Base-by-base conservation (phyloP, 2,797 vertebrate species). In the Sebastes glaucus region DNA sequence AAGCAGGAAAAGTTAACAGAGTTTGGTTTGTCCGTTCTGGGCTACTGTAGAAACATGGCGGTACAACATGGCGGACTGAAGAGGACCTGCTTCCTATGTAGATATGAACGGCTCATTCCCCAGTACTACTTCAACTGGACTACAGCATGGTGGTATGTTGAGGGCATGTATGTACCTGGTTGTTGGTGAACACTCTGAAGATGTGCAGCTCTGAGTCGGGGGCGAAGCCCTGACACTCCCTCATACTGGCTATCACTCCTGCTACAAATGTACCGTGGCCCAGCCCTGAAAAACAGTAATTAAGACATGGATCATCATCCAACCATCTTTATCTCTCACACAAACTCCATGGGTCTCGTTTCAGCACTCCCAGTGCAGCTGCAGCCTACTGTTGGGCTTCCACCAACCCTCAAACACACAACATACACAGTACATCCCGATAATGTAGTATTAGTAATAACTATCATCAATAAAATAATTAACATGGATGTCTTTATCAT, bases 241-340 rank as follows among this genome's bases (percentile, higher is more conserved):
- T 96, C 98, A 99, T 99, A 85, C 99, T 99, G 86, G 99, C 98
- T 62, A 99, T 99, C 62, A 99, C 99, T 28, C 99, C 99, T n/a
- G 99, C 98, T 22, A 99, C 99, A 57, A 99, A 99, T 0, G 99
- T 99, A 7, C 99, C 99, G 4, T 99, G 99, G 75, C 99, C 99
- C 89, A 99, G 94, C 52, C 99, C 98, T 99, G 89, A 60, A 82
- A 82, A 61, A 78, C 9, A 84, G 1, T 7, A 49, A 28, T 74
- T 7, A 42, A 18, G 32, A 61, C 23, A 20, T 0, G 9, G 11
- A 28, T 71, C 6, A 46, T 65, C 25, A 76, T 25, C 28, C 6
- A 3, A 6, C 11, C 4, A 46, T 62, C 49, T 32, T 27, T 22
- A n/a, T 64, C 25, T 46, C 7, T 4, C 28, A 14, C 27, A 4